phyloP scores from a whole-genome alignment of 2,888 invertebrate genomes.

The Cheilosia impressa region DNA sequence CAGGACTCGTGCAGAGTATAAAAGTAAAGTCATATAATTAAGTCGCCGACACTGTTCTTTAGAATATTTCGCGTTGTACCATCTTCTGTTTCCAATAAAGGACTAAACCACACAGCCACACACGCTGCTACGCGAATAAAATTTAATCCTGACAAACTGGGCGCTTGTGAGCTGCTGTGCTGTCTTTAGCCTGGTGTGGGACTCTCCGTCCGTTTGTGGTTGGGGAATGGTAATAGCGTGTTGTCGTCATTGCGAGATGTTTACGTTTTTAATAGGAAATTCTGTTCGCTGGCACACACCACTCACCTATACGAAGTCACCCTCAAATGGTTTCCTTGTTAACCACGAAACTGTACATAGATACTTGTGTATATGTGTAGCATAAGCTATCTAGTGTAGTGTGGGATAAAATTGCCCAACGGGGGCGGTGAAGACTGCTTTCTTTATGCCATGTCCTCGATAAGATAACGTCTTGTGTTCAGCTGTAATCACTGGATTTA shows the following conservation, averaged over 20 bases:
- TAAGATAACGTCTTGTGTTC: conserved; percentile 74
- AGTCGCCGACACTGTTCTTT: conserved; percentile 69
- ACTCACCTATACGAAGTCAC: conserved; percentile 61
- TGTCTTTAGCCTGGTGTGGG: conserved; percentile 21
- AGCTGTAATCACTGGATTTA: conserved; percentile 76
- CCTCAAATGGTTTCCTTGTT: conserved; percentile 65
- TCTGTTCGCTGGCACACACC: conserved; percentile 57
- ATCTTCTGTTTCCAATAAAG: conserved; percentile 73
- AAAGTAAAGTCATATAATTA: conserved; percentile 75
- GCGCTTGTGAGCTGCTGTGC: conserved; percentile 52
- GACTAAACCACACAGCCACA: conserved; percentile 67
- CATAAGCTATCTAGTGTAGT: conserved; percentile 47
- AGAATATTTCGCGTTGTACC: conserved; percentile 65
- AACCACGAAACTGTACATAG: conserved; percentile 61
- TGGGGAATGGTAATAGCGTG: conserved; percentile 71
- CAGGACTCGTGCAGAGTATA: conserved; percentile 54
- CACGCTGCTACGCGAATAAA: conserved; percentile 70
- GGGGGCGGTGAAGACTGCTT: conserved; percentile 43
- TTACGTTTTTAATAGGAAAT: conserved; percentile 75
- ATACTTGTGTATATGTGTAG: conserved; percentile 34
- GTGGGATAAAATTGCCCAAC: conserved; percentile 58
- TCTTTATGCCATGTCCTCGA: conserved; percentile 65
- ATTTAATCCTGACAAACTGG: conserved; percentile 75
- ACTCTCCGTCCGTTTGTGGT: conserved; percentile 44
- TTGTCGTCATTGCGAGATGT: conserved; percentile 74